Evolutionary conservation across 2,113 vertebrate genomes (phyloP).

Genomic region (Bos indicus): DNA sequence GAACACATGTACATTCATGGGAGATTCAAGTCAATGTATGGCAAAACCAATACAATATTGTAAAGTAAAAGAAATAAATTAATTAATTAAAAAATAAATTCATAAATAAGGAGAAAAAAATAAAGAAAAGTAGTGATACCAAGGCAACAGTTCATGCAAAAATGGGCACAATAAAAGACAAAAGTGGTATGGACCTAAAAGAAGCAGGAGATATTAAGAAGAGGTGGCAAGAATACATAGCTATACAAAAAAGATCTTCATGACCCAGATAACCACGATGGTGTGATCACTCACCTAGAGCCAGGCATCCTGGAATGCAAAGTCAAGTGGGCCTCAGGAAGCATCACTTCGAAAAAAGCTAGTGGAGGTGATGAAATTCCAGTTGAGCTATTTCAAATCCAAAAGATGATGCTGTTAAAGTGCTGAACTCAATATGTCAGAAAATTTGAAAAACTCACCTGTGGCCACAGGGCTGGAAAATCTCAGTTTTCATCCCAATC

Average conservation of each 20-base stretch:
- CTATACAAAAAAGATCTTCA: background rate
- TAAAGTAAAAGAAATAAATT: no score
- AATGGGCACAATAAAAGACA: background rate
- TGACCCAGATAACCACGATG: background rate
- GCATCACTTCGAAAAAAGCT: background rate
- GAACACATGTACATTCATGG: no score
- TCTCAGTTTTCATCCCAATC: background rate
- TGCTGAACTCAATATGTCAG: background rate
- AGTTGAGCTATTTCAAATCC: background rate
- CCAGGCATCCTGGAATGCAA: background rate
- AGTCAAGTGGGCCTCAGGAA: background rate
- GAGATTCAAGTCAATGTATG: no score
- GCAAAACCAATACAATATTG: no score
- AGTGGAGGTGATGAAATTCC: background rate
- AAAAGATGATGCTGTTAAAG: background rate
- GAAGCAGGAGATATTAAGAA: background rate
- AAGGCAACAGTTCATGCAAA: background rate
- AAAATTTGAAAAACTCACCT: background rate
- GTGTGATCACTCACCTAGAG: background rate
- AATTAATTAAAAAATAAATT: no score
- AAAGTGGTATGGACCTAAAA: background rate
- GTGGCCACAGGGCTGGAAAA: background rate
- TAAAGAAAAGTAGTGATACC: background rate
- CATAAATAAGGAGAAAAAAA: no score
- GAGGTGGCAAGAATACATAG: background rate